These are phyloP conservation scores for Irena cyanogastra DNA, from an alignment of 2,113 vertebrate genomes.

Conservation along the genomic window DNA sequence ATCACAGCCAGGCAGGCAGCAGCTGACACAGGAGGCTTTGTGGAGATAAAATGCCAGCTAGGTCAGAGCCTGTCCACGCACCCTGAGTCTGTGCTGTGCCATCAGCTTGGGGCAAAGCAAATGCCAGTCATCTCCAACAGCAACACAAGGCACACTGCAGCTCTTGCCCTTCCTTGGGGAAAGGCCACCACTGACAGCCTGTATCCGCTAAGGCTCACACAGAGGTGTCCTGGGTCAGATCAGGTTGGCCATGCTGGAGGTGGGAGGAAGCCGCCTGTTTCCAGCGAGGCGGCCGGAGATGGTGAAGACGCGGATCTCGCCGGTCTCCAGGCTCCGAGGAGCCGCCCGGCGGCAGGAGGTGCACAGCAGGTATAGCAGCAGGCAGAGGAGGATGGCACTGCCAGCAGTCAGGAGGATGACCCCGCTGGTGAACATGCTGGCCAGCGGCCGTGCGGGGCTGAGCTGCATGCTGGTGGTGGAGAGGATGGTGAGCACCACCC, in stretches of 20 bases:
- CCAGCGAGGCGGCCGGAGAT: conserved; percentile 83
- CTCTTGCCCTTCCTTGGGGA: background rate
- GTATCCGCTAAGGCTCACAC: background rate
- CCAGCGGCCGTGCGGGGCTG: conserved; percentile 71
- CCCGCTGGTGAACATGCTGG: conserved; percentile 89
- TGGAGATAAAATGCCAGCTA: background rate
- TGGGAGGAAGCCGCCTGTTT: conserved; percentile 79
- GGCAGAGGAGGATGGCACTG: conserved; percentile 76
- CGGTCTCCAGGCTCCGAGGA: background rate
- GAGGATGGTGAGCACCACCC: conserved; percentile 82
- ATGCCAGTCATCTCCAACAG: background rate
- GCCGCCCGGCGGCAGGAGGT: conserved; percentile 43
- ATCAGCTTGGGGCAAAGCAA: background rate
- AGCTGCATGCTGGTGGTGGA: conserved; percentile 81
- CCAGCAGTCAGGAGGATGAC: conserved; percentile 82
- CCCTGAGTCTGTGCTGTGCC: background rate
- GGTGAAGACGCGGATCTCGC: conserved; percentile 80
- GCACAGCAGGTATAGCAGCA: conserved; percentile 78
- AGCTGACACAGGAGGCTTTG: background rate
- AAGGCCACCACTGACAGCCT: background rate
- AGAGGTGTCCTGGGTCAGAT: conserved; percentile 70
- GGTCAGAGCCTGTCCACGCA: background rate
- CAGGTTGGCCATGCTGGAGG: conserved; percentile 91
- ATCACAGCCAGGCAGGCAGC: background rate
- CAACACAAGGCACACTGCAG: background rate